Evolutionary conservation across 2,888 invertebrate genomes (phyloP), one percentile per base, ranked within the genome.

Genomic region (Tenthredo distinguenda): DNA sequence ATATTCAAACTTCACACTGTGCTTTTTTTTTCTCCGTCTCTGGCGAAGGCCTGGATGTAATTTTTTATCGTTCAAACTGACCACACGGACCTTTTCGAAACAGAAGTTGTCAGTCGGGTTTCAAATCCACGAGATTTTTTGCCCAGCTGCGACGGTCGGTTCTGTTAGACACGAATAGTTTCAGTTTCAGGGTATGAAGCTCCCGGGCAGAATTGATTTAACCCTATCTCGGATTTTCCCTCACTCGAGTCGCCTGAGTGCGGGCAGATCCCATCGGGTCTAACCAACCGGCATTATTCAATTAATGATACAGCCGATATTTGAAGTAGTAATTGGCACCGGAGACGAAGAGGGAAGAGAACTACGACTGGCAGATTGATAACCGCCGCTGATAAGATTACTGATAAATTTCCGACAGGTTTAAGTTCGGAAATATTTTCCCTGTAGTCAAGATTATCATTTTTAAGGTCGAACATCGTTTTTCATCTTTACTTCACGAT

Each of bases 241-340:
- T 74, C 21, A 40, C 12, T 26, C 40, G 6, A 74, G 4, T 43
- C 21, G 74, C 68, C 18, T 15, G 55, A 31, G 55, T 68, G 77
- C 18, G 26, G 34, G n/a, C 0, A 77, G 55, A 50, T 55, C 34
- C 55, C 50, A 77, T 77, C 34, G 26, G 34, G 40, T 34, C 1
- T 55, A 50, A 34, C 77, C 55, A 77, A 77, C 50, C 77, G 77
- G 31, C 34, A 55, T 77, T 77, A 77, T 77, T 77, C 55, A 77
- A 77, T 77, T 77, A 50, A 77, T 77, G 77, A 77, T 77, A 77
- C 77, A 37, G 50, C 50, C 55, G 55, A 47, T 77, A 55, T 77
- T 31, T 31, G 31, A 18, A 50, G 9, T 50, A 50, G 50, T 77
- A 77, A 77, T 77, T 77, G 31, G 34, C 26, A 9, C 12, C 40